A percentile compares a stretch with the other conserved stretches of the same genome.
phyloP scores from a whole-genome alignment of 2,888 invertebrate genomes.

The Adineta ricciae region DNA sequence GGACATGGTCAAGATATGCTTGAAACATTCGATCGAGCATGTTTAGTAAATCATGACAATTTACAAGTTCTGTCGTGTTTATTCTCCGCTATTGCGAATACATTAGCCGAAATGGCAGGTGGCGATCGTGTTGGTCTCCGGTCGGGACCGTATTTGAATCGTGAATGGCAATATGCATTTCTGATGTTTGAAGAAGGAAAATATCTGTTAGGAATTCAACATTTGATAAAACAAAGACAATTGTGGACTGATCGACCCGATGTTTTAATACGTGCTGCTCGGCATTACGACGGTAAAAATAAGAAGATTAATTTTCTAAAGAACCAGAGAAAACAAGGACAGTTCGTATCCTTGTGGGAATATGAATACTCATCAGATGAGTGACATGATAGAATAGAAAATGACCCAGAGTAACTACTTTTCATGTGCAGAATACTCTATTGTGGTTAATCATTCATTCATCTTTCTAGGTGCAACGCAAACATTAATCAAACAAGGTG shows the following conservation, averaged over 20 bases:
- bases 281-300: slow-evolving; percentile 55
- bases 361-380: too few relatives aligned
- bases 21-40: background rate
- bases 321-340: too few relatives aligned
- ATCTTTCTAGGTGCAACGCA: slow-evolving; percentile 36
- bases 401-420: too few relatives aligned
- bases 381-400: too few relatives aligned
- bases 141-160: slow-evolving; percentile 53
- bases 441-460: too few relatives aligned
- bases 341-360: too few relatives aligned
- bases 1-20: background rate
- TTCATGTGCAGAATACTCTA: too few relatives aligned
- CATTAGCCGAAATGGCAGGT: slow-evolving; percentile 50
- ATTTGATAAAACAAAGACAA: slow-evolving; percentile 24
- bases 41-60: background rate
- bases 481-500: slow-evolving; percentile 38
- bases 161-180: slow-evolving; percentile 49
- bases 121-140: slow-evolving; percentile 50
- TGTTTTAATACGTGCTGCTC: slow-evolving; percentile 52
- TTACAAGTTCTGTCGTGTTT: background rate
- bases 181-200: slow-evolving; percentile 43
- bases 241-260: slow-evolving; percentile 49
- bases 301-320: background rate
- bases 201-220: background rate
- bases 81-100: slow-evolving; percentile 45